Evolutionary conservation across 2,888 invertebrate genomes (phyloP).

Genomic region (Argynnis bischoffii): DNA sequence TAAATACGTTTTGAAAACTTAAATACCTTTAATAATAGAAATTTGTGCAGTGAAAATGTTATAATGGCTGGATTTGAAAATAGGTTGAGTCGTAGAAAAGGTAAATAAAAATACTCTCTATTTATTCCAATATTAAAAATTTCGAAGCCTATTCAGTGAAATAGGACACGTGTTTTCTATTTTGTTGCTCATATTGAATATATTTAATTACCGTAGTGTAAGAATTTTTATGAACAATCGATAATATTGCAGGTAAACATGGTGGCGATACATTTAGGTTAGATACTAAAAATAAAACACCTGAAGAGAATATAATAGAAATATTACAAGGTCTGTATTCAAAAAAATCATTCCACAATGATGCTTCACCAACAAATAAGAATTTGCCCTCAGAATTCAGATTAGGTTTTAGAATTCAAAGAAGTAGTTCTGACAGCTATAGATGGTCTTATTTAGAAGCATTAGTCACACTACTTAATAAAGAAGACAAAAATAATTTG

Average conservation of each 20-base stretch:
- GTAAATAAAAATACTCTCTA: slow-evolving; percentile 53
- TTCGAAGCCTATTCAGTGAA: neutral
- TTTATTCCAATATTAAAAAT: slow-evolving; percentile 7
- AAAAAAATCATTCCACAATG: slow-evolving; percentile 66
- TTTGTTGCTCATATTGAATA: slow-evolving; percentile 8
- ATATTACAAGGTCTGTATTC: slow-evolving; percentile 84
- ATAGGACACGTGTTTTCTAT: slow-evolving; percentile 16
- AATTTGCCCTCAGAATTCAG: slow-evolving; percentile 72
- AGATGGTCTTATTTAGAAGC: slow-evolving; percentile 94
- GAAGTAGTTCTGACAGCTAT: slow-evolving; percentile 87
- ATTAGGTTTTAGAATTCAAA: slow-evolving; percentile 82
- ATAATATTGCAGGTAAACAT: slow-evolving; percentile 71
- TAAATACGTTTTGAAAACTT: slow-evolving; percentile 13
- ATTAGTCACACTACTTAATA: slow-evolving; percentile 89
- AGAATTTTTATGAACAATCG: slow-evolving; percentile 33
- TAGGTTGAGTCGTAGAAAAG: slow-evolving; percentile 77
- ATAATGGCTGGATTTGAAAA: slow-evolving; percentile 77
- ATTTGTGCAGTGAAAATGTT: slow-evolving; percentile 58
- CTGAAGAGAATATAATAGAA: slow-evolving; percentile 84
- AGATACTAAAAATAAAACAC: slow-evolving; percentile 81
- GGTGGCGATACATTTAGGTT: slow-evolving; percentile 85
- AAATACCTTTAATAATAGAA: slow-evolving; percentile 23
- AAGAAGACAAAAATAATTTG: slow-evolving; percentile 84
- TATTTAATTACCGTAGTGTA: slow-evolving; percentile 18
- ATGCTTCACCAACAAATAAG: slow-evolving; percentile 69